Base-by-base conservation (phyloP, 2,888 invertebrate species). In the Agonopterix heracliana region DNA sequence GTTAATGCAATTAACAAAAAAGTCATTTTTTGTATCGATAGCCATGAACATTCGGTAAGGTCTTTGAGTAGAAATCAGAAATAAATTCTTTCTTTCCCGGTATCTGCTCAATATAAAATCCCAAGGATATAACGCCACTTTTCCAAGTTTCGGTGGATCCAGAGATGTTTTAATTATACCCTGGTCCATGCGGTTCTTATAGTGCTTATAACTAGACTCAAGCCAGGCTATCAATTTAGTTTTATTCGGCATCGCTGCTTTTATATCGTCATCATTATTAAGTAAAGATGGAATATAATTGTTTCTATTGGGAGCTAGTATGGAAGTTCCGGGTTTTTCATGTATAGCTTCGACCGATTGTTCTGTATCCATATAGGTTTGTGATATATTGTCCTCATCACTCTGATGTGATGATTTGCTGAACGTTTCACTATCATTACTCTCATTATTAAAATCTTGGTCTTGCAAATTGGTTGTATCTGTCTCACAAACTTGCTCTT, bases 11-110 rank as follows among this genome's bases (percentile, higher is more conserved):
- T 71, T 67, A 17, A 64, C 55, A 56, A 86, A 81, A 51, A 75
- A 69, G 5, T 63, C 49, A 54, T 74, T 64, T 38, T 59, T 65
- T 11, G 51, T 57, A 57, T 79, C 64, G 12, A 84, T 71, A 17
- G 79, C 78, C 69, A 88, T 76, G 63, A 77, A 86, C 55, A 85
- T 76, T 44, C 82, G 73, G 59, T 60, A 77, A 1, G 85, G 88
- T 49, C 57, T 59, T 51, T 67, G 53, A 51, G 66, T 74, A 49
- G 78, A 63, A 44, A 85, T 68, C 47, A 87, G 64, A 61, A 83
- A 82, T 40, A 77, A 58, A 57, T 88, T 86, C 62, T 80, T 80
- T 47, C 68, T 55, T 48, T 76, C 75, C 61, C 62, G 72, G 56
- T 83, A 88, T 56, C 86, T 68, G 49, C 63, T 67, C 55, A 83